Evolutionary conservation across 2,888 invertebrate species (phyloP).

Genomic region (Torymus auratus): DNA sequence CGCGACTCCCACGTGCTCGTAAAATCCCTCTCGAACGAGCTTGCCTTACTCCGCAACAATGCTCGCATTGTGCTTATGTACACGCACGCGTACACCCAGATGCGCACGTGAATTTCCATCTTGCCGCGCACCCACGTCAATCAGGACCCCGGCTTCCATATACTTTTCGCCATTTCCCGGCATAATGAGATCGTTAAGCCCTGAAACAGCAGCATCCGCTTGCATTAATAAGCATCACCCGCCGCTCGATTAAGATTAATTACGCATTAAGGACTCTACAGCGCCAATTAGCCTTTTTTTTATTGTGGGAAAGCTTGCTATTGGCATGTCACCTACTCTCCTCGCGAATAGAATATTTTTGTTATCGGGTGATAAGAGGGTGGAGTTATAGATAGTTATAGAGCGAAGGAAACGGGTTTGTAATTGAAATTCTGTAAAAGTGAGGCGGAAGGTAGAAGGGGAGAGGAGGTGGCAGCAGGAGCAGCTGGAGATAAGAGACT

Average conservation of each 20-base stretch:
- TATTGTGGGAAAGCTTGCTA: not conserved
- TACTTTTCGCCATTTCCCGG: constrained; percentile 39
- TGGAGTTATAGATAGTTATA: no score
- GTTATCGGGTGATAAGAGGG: not conserved
- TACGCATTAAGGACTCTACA: constrained; percentile 33
- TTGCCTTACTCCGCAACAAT: constrained; percentile 1
- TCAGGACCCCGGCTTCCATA: constrained; percentile 1
- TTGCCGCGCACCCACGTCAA: constrained; percentile 47
- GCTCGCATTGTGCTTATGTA: constrained; percentile 2
- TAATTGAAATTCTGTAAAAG: constrained; percentile 31
- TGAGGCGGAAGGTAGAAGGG: not conserved
- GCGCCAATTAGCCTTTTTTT: not conserved
- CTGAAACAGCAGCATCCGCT: not conserved
- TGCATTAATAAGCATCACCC: constrained; percentile 21
- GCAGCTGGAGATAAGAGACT: not conserved
- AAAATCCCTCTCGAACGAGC: not conserved
- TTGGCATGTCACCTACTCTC: not conserved
- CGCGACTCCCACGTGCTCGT: constrained; percentile 31
- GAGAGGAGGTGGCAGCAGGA: no score
- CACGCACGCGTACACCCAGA: not conserved
- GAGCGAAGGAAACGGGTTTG: constrained; percentile 8
- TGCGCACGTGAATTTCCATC: constrained; percentile 43
- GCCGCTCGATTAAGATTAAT: constrained; percentile 47
- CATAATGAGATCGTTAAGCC: constrained; percentile 47
- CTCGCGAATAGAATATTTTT: no score